Conservation (phyloP, 2,888 invertebrate species). For the Cepaea hortensis region DNA sequence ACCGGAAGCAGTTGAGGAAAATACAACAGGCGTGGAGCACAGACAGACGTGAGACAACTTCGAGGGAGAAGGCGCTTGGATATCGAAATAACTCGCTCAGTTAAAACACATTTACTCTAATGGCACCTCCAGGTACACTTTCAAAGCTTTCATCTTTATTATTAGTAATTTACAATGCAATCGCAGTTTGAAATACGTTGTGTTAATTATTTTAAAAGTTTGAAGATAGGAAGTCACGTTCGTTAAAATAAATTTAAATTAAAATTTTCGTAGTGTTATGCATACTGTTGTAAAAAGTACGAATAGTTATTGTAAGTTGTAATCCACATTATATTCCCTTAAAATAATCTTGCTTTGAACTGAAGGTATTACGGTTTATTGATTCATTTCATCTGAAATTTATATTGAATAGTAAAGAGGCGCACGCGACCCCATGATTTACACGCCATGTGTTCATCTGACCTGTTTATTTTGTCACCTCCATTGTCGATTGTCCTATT, state of each 20-base stretch:
- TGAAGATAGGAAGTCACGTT: background rate
- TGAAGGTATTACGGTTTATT: too few species aligned
- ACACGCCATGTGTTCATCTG: background rate
- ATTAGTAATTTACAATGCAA: background rate
- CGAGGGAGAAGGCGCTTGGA: background rate
- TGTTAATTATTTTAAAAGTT: background rate
- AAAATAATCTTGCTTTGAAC: too few species aligned
- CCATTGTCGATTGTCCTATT: too few species aligned
- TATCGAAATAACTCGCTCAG: background rate
- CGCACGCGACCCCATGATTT: too few species aligned
- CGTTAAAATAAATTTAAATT: background rate
- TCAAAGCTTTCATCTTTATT: background rate
- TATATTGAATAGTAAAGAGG: too few species aligned
- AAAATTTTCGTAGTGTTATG: too few species aligned
- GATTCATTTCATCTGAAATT: too few species aligned
- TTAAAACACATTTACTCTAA: background rate
- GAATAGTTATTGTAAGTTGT: too few species aligned
- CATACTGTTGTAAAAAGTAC: too few species aligned
- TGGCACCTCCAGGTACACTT: slow-evolving; percentile 35
- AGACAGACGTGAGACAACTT: background rate
- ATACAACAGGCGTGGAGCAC: background rate
- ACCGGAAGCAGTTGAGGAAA: slow-evolving; percentile 5
- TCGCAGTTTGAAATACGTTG: background rate
- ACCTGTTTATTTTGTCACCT: background rate
- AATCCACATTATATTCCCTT: too few species aligned